Evolutionary conservation across 2,888 invertebrate genomes (phyloP).

Genomic region (Clanis bilineata): DNA sequence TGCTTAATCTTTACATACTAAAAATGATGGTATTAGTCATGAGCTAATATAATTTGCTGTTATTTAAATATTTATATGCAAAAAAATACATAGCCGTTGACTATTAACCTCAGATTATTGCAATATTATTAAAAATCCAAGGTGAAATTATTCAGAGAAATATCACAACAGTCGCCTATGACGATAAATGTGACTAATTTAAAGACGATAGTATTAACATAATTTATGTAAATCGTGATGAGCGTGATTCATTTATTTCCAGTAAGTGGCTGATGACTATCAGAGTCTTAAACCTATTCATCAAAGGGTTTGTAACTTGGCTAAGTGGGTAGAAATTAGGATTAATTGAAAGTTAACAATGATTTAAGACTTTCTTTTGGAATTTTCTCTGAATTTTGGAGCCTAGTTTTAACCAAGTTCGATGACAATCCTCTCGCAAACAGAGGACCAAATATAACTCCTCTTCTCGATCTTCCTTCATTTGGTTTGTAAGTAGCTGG

Average conservation of each 20-base stretch:
- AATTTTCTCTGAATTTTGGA: too few relatives aligned
- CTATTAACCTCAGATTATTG: too few relatives aligned
- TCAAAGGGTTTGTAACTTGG: background rate
- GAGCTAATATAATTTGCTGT: too few relatives aligned
- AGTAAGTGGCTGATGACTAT: background rate
- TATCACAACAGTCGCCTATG: background rate
- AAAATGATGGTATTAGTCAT: too few relatives aligned
- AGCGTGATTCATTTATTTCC: background rate
- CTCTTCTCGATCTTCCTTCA: too few relatives aligned
- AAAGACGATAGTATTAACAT: background rate
- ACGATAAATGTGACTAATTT: background rate
- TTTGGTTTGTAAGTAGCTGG: too few relatives aligned
- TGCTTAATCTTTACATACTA: too few relatives aligned
- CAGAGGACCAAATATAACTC: too few relatives aligned
- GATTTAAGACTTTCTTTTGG: too few relatives aligned
- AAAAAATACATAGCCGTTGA: too few relatives aligned
- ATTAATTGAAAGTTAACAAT: background rate
- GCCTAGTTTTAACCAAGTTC: too few relatives aligned
- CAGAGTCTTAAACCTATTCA: background rate
- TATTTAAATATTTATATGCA: too few relatives aligned
- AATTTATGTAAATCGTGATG: conserved; percentile 3
- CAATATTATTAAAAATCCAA: background rate
- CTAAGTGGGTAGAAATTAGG: background rate
- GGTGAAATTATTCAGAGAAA: background rate
- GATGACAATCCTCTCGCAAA: background rate